A percentile compares a stretch with the other conserved stretches of the same genome.
phyloP scores from a whole-genome alignment of 1,140 invertebrate genomes.

The Orchestia grillus region DNA sequence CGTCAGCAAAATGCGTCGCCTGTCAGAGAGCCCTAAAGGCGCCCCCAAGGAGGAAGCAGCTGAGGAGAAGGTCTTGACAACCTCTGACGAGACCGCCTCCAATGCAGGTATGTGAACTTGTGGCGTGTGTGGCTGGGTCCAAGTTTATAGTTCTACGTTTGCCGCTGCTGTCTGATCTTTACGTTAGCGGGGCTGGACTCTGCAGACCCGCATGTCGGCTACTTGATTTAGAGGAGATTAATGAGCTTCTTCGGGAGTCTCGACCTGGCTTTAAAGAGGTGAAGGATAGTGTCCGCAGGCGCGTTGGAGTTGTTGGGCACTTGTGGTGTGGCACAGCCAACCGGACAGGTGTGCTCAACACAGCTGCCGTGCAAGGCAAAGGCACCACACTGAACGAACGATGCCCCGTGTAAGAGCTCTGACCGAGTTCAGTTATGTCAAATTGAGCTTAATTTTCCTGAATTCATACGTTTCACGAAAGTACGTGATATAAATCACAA shows the following conservation, averaged over 20 bases:
- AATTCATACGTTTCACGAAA: too few relatives aligned
- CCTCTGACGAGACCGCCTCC: not conserved
- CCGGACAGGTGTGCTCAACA: too few relatives aligned
- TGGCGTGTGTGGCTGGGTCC: not conserved
- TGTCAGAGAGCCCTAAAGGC: not conserved
- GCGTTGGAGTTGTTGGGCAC: too few relatives aligned
- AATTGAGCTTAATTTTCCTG: too few relatives aligned
- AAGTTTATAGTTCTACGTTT: not conserved
- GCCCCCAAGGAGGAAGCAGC: not conserved
- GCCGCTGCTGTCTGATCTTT: not conserved
- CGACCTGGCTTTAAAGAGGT: not conserved
- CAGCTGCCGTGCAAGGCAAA: too few relatives aligned
- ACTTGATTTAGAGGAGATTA: not conserved
- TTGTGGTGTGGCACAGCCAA: too few relatives aligned
- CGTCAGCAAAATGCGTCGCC: conserved; percentile 9
- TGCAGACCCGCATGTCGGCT: not conserved
- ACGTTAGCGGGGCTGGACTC: not conserved
- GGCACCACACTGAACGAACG: too few relatives aligned
- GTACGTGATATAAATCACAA: too few relatives aligned
- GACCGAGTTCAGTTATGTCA: too few relatives aligned
- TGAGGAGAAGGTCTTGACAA: not conserved
- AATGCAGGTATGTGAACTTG: not conserved
- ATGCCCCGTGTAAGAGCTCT: too few relatives aligned
- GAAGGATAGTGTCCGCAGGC: not conserved
- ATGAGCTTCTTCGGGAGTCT: not conserved